Conservation (phyloP, 1,140 invertebrate genomes). For the Neoseiulus cucumeris region DNA sequence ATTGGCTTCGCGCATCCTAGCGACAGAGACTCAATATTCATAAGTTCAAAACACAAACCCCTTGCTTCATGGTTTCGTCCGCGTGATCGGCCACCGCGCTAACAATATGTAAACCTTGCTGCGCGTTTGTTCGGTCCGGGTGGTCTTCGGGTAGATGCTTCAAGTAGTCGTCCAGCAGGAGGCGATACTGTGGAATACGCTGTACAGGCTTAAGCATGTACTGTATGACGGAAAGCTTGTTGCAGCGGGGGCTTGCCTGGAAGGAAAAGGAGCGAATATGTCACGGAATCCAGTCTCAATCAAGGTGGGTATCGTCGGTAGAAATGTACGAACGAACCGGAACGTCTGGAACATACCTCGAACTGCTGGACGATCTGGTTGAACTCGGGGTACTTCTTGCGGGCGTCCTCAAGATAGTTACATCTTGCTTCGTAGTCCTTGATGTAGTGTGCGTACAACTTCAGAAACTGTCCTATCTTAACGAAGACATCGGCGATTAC, state of each 20-base stretch:
- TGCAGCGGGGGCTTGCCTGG: constrained; percentile 33
- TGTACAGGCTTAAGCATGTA: constrained; percentile 58
- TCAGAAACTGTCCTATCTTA: constrained; percentile 50
- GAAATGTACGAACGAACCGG: neutral
- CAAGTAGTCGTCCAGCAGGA: constrained; percentile 45
- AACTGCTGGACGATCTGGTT: constrained; percentile 40
- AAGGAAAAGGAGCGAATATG: neutral
- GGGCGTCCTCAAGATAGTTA: constrained; percentile 38
- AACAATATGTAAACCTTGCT: constrained; percentile 43
- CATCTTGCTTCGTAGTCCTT: constrained; percentile 44
- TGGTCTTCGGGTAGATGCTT: constrained; percentile 36
- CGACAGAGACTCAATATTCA: constrained; percentile 5
- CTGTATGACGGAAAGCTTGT: constrained; percentile 41
- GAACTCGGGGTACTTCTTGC: constrained; percentile 40
- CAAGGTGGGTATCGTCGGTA: neutral
- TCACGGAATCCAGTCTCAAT: neutral
- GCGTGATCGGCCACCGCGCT: constrained; percentile 51
- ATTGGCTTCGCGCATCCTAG: neutral
- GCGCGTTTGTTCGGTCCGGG: constrained; percentile 43
- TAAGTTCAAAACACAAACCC: constrained; percentile 28
- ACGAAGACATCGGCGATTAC: constrained; percentile 51
- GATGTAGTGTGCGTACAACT: constrained; percentile 49
- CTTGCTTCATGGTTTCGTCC: constrained; percentile 44
- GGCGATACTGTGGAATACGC: constrained; percentile 43
- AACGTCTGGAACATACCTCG: constrained; percentile 32